Evolutionary conservation across 2,888 invertebrate genomes (phyloP).

Genomic region (Agrotis ipsilon): DNA sequence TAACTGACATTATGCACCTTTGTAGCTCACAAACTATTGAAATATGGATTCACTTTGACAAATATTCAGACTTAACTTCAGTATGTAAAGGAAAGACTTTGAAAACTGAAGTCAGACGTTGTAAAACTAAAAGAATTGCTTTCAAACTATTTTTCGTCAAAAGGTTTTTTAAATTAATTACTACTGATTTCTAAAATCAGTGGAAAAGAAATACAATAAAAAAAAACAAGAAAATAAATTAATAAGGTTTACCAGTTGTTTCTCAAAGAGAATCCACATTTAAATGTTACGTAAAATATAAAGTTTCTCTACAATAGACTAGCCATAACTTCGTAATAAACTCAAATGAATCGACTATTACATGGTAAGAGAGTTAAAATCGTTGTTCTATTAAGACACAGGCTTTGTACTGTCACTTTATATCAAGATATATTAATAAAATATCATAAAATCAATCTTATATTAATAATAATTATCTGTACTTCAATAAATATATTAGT

Average conservation of each 20-base stretch:
- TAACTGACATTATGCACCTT: slow-evolving; percentile 66
- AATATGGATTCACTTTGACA: slow-evolving; percentile 44
- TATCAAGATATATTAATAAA: slow-evolving; percentile 42
- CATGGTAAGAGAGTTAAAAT: slow-evolving; percentile 60
- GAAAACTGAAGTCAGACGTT: too few species aligned
- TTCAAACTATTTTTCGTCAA: too few species aligned
- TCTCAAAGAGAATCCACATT: slow-evolving; percentile 47
- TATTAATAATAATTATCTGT: slow-evolving; percentile 37
- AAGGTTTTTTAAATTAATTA: too few species aligned
- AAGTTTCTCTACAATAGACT: slow-evolving; percentile 55
- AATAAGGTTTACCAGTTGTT: neutral
- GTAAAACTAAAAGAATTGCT: too few species aligned
- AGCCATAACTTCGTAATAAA: slow-evolving; percentile 61
- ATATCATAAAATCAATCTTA: slow-evolving; percentile 54
- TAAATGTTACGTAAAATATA: slow-evolving; percentile 31
- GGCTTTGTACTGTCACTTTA: slow-evolving; percentile 76
- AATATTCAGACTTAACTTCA: neutral
- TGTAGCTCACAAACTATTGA: slow-evolving; percentile 33
- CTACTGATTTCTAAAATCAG: too few species aligned
- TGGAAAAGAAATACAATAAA: slow-evolving; percentile 8
- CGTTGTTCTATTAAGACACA: slow-evolving; percentile 80
- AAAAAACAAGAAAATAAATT: too few species aligned
- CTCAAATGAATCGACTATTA: slow-evolving; percentile 55
- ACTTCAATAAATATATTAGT: slow-evolving; percentile 65
- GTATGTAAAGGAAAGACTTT: too few species aligned